Percentiles rank a stretch among this genome's conserved stretches.
These are phyloP conservation scores for Eulithis prunata DNA, from an alignment of 2,888 invertebrate genomes.

Conservation along the genomic window DNA sequence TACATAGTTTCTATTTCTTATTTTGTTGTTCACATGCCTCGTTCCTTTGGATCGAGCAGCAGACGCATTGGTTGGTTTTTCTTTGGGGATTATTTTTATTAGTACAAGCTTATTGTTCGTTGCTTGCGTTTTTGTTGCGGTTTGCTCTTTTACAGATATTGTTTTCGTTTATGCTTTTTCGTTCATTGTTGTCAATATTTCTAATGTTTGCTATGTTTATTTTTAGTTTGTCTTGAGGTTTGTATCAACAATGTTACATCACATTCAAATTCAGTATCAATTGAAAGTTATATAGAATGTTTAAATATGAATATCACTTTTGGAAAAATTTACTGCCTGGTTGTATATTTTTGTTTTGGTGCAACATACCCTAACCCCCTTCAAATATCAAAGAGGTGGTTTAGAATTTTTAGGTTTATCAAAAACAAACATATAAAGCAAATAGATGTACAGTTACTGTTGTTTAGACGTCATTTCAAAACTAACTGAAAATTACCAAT, in stretches of 20 bases:
- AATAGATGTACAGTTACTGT: too few relatives aligned
- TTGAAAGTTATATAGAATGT: too few relatives aligned
- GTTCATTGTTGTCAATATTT: conserved; percentile 7
- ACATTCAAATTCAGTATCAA: too few relatives aligned
- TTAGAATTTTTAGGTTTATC: too few relatives aligned
- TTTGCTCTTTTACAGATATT: conserved; percentile 33
- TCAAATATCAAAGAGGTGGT: too few relatives aligned
- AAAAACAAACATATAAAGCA: too few relatives aligned
- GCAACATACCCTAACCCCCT: too few relatives aligned
- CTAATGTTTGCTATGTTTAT: conserved; percentile 4
- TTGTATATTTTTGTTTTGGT: too few relatives aligned
- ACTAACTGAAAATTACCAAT: not conserved
- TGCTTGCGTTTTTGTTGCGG: conserved; percentile 32
- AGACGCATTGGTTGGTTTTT: conserved; percentile 65
- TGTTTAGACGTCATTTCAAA: not conserved
- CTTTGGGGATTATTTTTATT: conserved; percentile 63
- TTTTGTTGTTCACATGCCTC: conserved; percentile 65
- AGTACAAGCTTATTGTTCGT: conserved; percentile 51
- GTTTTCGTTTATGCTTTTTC: conserved; percentile 15
- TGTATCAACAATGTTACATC: too few relatives aligned
- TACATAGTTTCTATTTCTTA: conserved; percentile 63
- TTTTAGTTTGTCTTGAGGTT: not conserved
- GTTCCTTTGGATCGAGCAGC: conserved; percentile 53
- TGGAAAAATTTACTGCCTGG: too few relatives aligned
- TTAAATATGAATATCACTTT: too few relatives aligned